Conservation (phyloP, 2,797 vertebrate genomes). For the Pogonophryne albipinna region DNA sequence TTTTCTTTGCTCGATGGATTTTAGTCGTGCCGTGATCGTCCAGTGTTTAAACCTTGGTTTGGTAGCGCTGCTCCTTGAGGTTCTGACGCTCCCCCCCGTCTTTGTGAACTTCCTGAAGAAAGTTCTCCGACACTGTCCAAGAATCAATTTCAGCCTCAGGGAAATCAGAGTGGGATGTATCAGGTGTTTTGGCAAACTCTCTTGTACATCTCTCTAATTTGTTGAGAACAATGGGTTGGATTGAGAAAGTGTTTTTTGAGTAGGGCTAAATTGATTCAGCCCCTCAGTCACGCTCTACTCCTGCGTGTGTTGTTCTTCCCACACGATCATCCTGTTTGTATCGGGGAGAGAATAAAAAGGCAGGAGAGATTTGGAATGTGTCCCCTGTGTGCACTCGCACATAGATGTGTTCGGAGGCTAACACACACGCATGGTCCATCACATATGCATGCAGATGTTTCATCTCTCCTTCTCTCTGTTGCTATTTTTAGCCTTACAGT, state of each 20-base stretch:
- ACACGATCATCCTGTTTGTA: constrained; percentile 10
- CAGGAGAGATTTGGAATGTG: constrained; percentile 20
- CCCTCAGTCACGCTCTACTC: constrained; percentile 21
- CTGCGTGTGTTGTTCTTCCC: background rate
- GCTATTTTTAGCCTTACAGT: constrained; percentile 58
- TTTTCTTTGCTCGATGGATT: constrained; percentile 64
- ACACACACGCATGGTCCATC: constrained; percentile 21
- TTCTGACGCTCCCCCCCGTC: background rate
- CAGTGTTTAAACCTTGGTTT: constrained; percentile 58
- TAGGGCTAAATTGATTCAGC: constrained; percentile 33
- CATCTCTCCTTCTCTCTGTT: constrained; percentile 26
- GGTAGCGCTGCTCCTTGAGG: constrained; percentile 20
- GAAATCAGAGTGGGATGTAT: constrained; percentile 49
- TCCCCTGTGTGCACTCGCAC: constrained; percentile 13
- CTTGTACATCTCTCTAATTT: constrained; percentile 23
- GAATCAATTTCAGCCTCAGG: constrained; percentile 34
- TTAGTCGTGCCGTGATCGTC: constrained; percentile 41
- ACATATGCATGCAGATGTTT: constrained; percentile 45
- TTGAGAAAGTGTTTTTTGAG: constrained; percentile 11
- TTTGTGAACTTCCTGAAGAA: constrained; percentile 31
- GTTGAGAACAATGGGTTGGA: constrained; percentile 30
- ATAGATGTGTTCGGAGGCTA: constrained; percentile 22
- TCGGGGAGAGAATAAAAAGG: constrained; percentile 2
- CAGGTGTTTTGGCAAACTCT: constrained; percentile 52
- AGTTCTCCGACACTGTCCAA: constrained; percentile 37